phyloP scores from a whole-genome alignment of 2,888 invertebrate genomes.

The Xestia xanthographa region DNA sequence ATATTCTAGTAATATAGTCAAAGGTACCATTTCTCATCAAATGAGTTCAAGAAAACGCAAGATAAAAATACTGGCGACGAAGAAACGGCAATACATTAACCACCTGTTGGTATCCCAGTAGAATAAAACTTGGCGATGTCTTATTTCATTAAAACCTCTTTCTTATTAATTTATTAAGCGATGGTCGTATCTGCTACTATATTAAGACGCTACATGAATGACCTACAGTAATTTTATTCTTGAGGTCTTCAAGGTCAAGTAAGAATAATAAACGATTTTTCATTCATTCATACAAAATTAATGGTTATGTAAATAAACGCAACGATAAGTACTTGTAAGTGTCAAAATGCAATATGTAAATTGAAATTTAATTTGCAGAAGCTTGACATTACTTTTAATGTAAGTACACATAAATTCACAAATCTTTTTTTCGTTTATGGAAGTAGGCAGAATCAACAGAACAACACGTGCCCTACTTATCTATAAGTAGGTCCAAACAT shows the following conservation, averaged over 20 bases:
- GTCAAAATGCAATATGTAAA: slow-evolving; percentile 32
- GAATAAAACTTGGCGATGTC: slow-evolving; percentile 29
- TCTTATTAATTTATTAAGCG: slow-evolving; percentile 31
- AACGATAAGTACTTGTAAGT: slow-evolving; percentile 7
- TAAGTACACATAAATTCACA: neutral
- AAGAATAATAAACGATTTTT: slow-evolving; percentile 31
- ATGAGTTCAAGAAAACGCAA: neutral
- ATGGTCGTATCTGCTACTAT: slow-evolving; percentile 3
- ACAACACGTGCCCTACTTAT: neutral
- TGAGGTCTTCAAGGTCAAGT: slow-evolving; percentile 2
- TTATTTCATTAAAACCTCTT: slow-evolving; percentile 43
- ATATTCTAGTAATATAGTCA: neutral
- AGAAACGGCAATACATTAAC: slow-evolving; percentile 50
- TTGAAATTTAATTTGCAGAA: slow-evolving; percentile 33
- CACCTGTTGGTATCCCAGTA: slow-evolving; percentile 53
- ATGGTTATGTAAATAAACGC: slow-evolving; percentile 28
- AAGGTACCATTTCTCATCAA: neutral
- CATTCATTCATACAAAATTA: slow-evolving; percentile 21
- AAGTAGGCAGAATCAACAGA: neutral
- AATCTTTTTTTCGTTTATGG: neutral
- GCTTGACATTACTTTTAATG: neutral
- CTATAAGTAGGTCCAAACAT: neutral
- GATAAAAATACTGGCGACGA: slow-evolving; percentile 13
- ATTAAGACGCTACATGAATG: slow-evolving; percentile 22
- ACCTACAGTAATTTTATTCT: slow-evolving; percentile 8